Percentiles rank a stretch among this genome's conserved stretches.
phyloP scores from a whole-genome alignment of 37 sponge, comb jelly and placozoan genomes.

The Beroe forskalii region DNA sequence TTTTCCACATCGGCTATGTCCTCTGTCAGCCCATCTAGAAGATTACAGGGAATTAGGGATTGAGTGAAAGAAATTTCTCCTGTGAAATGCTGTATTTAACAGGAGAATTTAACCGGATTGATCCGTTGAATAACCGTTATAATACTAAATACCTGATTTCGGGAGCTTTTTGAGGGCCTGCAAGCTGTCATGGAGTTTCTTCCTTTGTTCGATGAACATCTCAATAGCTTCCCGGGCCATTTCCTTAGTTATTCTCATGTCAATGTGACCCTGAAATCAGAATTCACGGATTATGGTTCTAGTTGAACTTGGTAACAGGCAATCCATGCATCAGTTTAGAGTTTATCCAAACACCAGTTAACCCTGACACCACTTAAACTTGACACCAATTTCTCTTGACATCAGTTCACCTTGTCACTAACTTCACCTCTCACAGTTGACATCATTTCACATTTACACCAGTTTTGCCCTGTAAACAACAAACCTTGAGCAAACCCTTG shows the following conservation, averaged over 20 bases:
- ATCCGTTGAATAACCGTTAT: too few species aligned
- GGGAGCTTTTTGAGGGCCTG: constrained; percentile 49
- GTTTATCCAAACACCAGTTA: not conserved
- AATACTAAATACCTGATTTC: constrained; percentile 49
- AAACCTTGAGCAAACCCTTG: constrained; percentile 25
- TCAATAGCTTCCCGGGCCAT: constrained; percentile 62
- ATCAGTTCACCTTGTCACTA: not conserved
- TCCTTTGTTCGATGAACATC: constrained; percentile 57
- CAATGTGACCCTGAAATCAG: constrained; percentile 43
- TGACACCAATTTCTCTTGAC: not conserved
- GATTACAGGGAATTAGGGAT: too few species aligned
- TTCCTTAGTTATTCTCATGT: constrained; percentile 26
- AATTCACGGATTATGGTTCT: too few species aligned
- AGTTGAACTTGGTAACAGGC: too few species aligned
- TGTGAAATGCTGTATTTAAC: too few species aligned
- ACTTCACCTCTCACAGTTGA: not conserved
- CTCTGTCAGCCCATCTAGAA: not conserved
- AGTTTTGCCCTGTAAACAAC: not conserved
- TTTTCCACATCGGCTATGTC: constrained; percentile 42
- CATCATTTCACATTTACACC: not conserved
- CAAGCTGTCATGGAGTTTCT: constrained; percentile 19
- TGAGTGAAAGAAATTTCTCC: too few species aligned
- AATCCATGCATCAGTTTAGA: not conserved
- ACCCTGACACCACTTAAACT: not conserved
- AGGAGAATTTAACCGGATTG: too few species aligned